Conservation (phyloP, 2,888 invertebrate genomes). For the Antitype chi region DNA sequence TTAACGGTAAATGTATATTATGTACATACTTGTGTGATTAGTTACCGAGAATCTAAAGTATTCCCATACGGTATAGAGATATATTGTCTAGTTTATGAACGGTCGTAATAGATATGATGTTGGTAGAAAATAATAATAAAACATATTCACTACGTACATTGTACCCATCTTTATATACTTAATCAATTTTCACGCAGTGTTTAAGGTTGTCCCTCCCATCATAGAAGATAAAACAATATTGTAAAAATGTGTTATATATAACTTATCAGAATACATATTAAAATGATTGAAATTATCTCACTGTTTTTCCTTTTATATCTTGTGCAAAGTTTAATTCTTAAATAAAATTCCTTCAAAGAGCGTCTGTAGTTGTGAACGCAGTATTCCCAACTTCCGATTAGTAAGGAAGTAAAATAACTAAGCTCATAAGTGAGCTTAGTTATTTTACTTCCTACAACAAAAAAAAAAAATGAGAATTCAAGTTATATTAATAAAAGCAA, state of each 20-base stretch:
- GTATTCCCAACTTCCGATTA: not conserved
- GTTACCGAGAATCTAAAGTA: slow-evolving; percentile 65
- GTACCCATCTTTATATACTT: slow-evolving; percentile 26
- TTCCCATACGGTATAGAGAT: slow-evolving; percentile 44
- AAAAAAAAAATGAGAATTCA: not conserved
- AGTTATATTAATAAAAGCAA: no score
- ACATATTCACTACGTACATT: slow-evolving; percentile 38
- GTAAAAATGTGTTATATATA: slow-evolving; percentile 86
- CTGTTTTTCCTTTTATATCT: slow-evolving; percentile 38
- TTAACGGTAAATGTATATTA: slow-evolving; percentile 78
- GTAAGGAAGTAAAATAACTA: not conserved
- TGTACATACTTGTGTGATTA: slow-evolving; percentile 80
- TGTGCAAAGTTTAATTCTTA: not conserved
- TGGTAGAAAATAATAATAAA: slow-evolving; percentile 44
- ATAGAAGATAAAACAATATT: slow-evolving; percentile 66
- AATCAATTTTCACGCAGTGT: slow-evolving; percentile 38
- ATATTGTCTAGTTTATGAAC: slow-evolving; percentile 45
- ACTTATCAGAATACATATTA: slow-evolving; percentile 84
- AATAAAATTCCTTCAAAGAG: no score
- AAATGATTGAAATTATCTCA: slow-evolving; percentile 75
- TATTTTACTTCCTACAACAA: no score
- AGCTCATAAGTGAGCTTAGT: no score
- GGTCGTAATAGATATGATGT: slow-evolving; percentile 57
- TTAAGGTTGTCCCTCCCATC: slow-evolving; percentile 42
- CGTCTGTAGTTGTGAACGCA: not conserved